Percentiles rank a stretch among this genome's conserved stretches.
Conservation (phyloP, 2,888 invertebrate species). For the Ecdyonurus torrentis region DNA sequence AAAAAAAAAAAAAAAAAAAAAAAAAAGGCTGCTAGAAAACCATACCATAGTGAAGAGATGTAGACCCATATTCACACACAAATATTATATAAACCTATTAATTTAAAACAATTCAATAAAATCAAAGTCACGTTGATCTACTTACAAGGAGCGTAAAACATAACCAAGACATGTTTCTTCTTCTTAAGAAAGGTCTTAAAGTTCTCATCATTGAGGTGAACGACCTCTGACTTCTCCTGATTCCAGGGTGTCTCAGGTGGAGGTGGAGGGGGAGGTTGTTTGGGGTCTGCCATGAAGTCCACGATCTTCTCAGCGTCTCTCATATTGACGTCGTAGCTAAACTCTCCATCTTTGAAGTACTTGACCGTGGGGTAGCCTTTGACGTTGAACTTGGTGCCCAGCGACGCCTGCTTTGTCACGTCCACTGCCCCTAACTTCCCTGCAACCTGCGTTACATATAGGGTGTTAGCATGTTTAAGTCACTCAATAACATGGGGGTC, state of each 20-base stretch:
- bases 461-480: not conserved
- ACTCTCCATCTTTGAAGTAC: slow-evolving; percentile 59
- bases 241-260: slow-evolving; percentile 73
- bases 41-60: too few species aligned
- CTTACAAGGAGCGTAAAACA: slow-evolving; percentile 90
- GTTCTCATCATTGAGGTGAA: slow-evolving; percentile 53
- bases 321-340: slow-evolving; percentile 60
- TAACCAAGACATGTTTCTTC: slow-evolving; percentile 71
- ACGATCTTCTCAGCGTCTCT: slow-evolving; percentile 62
- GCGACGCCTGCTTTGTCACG: slow-evolving; percentile 53
- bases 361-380: slow-evolving; percentile 68
- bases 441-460: slow-evolving; percentile 37
- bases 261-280: slow-evolving; percentile 55
- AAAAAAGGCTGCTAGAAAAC: too few species aligned
- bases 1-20: too few species aligned
- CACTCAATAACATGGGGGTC: not conserved
- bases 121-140: slow-evolving; percentile 20
- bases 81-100: too few species aligned
- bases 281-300: slow-evolving; percentile 68
- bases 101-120: too few species aligned
- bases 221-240: slow-evolving; percentile 55
- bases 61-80: too few species aligned
- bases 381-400: slow-evolving; percentile 51
- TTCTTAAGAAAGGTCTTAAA: slow-evolving; percentile 62
- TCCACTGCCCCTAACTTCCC: slow-evolving; percentile 72